These are phyloP conservation scores for Aphyosemion australe DNA, from an alignment of 2,113 vertebrate species.

Conservation along the genomic window DNA sequence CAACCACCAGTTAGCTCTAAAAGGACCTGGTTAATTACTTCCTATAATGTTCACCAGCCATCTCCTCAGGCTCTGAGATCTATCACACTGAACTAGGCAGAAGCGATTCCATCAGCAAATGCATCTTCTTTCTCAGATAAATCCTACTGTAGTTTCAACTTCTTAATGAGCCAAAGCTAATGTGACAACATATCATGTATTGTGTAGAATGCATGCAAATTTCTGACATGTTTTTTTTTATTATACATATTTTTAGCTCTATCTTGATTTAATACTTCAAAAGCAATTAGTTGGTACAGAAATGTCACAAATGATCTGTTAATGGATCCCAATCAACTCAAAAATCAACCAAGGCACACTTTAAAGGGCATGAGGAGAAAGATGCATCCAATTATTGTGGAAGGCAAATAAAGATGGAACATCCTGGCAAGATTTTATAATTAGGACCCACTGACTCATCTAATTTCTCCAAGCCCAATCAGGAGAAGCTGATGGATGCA, in stretches of 20 bases:
- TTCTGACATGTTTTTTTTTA: neutral
- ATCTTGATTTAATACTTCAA: neutral
- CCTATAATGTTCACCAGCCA: slow-evolving; percentile 54
- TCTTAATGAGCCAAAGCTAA: slow-evolving; percentile 6
- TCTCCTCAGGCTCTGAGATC: slow-evolving; percentile 42
- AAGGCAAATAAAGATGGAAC: slow-evolving; percentile 28
- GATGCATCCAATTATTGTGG: slow-evolving; percentile 35
- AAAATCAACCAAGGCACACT: neutral
- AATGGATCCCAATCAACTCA: neutral
- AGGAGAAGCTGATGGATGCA: slow-evolving; percentile 14
- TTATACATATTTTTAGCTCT: neutral
- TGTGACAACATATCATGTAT: neutral
- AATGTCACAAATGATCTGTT: neutral
- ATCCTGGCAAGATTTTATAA: slow-evolving; percentile 34
- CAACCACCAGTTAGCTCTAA: slow-evolving; percentile 68
- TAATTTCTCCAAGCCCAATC: slow-evolving; percentile 5
- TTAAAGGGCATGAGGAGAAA: neutral
- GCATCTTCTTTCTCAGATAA: slow-evolving; percentile 14
- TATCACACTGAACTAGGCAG: slow-evolving; percentile 18
- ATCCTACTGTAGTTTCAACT: slow-evolving; percentile 16
- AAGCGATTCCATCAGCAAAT: slow-evolving; percentile 22
- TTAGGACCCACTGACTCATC: slow-evolving; percentile 31
- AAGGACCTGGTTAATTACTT: slow-evolving; percentile 68
- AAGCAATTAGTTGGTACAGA: neutral
- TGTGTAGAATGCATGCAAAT: neutral